Base-by-base conservation (phyloP, 2,113 vertebrate species). In the Lampris megalopsis region DNA sequence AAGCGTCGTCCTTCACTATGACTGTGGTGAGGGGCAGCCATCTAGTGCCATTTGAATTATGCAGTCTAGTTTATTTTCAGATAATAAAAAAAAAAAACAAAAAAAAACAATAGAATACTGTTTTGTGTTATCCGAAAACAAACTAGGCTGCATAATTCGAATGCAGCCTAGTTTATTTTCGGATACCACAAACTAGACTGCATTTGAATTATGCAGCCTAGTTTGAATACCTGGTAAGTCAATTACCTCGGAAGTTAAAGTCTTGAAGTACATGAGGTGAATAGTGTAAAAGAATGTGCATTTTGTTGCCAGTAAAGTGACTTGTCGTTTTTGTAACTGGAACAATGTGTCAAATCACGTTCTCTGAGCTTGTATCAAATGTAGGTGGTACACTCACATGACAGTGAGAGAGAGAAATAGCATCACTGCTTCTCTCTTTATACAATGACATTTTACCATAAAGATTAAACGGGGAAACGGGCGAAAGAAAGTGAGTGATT, bases 301-400 rank as follows among this genome's bases (percentile, higher is more conserved):
- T 79, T 81, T 81, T 52, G 68, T 75, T 63, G 73, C 76, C 76
- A 64, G 87, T 73, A 67, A 70, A 71, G 64, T 80, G 81, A 77
- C 82, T 57, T 77, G 79, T 59, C 81, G 68, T 42, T 84, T 90
- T 89, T 90, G 86, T 90, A 86, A 84, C 71, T 80, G 84, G 24
- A 87, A 79, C n/a, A 72, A 83, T 57, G 86, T 92, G 87, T 89
- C 90, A 90, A 89, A 88, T 84, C 52, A 83, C 82, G 68, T 82
- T 88, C 58, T 88, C 80, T 77, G 86, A 86, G 81, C 74, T 88
- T 38, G 74, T 88, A 82, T 88, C 78, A 78, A 78, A 82, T 76
- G 5, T 43, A 68, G 62, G 68, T 52, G 38, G 48, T 38, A 62
- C 3, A 65, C 43, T 0, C 49, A 75, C 38, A 45, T 79, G 43